These are phyloP conservation scores for Heliothis virescens DNA, from an alignment of 1,140 invertebrate species.

Conservation along the genomic window DNA sequence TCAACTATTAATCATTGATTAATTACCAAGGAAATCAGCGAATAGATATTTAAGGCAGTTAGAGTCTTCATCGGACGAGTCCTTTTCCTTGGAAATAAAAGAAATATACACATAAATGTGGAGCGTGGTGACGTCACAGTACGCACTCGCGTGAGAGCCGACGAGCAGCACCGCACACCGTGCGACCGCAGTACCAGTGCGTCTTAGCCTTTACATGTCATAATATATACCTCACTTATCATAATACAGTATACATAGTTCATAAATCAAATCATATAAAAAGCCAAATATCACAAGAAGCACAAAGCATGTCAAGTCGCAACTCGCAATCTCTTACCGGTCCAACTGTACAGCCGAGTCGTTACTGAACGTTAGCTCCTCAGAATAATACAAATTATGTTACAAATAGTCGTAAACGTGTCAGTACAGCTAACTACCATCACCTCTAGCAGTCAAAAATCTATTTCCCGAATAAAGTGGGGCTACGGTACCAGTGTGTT, in stretches of 20 bases:
- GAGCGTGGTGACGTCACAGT: constrained; percentile 21
- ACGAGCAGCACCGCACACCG: background rate
- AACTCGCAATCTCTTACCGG: constrained; percentile 42
- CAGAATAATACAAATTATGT: constrained; percentile 11
- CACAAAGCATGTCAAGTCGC: constrained; percentile 69
- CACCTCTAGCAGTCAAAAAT: constrained; percentile 70
- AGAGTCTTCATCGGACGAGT: constrained; percentile 87
- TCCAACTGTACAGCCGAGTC: background rate
- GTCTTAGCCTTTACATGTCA: constrained; percentile 35
- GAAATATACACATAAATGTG: constrained; percentile 73
- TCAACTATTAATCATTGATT: constrained; percentile 58
- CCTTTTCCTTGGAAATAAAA: constrained; percentile 80
- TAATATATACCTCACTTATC: constrained; percentile 46
- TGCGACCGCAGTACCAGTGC: constrained; percentile 14
- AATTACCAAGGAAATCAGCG: constrained; percentile 87
- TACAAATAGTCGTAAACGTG: constrained; percentile 34
- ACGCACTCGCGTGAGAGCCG: constrained; percentile 18
- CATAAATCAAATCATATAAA: constrained; percentile 74
- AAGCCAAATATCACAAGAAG: constrained; percentile 84
- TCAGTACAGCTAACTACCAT: constrained; percentile 70
- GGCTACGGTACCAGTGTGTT: constrained; percentile 73
- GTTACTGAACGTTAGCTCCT: constrained; percentile 14
- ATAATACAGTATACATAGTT: constrained; percentile 53
- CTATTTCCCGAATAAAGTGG: constrained; percentile 57
- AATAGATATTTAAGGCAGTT: constrained; percentile 89